Evolutionary conservation across 2,797 vertebrate species (phyloP).

Genomic region (Paramormyrops hopkinsi): DNA sequence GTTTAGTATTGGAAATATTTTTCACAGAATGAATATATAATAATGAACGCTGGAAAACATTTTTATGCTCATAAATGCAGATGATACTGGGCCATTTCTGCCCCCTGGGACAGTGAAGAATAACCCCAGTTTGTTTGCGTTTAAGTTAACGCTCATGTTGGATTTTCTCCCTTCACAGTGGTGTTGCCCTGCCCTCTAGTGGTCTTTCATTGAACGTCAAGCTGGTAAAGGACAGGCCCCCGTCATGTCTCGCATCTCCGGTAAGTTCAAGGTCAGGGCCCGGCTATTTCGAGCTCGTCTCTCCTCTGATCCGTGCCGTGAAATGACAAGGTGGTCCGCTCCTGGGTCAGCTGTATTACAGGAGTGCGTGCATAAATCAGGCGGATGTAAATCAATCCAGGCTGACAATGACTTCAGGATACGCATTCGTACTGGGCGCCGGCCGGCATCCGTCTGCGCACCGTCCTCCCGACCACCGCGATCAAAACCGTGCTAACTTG

Average conservation of each 20-base stretch:
- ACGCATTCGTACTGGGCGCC: conserved; percentile 77
- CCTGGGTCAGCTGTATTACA: conserved; percentile 87
- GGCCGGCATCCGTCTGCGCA: conserved; percentile 58
- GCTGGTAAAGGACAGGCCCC: conserved; percentile 36
- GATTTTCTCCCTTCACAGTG: conserved; percentile 55
- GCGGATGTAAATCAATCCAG: conserved; percentile 84
- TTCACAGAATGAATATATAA: not conserved
- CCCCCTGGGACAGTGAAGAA: not conserved
- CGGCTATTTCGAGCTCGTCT: conserved; percentile 89
- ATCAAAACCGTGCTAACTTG: conserved; percentile 68
- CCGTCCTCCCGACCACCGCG: conserved; percentile 14
- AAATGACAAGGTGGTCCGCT: conserved; percentile 93
- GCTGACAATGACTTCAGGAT: conserved; percentile 95
- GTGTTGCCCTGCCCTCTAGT: conserved; percentile 83
- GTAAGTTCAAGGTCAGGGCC: conserved; percentile 81
- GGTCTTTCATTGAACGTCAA: conserved; percentile 42
- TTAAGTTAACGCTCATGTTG: not conserved
- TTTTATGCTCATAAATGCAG: not conserved
- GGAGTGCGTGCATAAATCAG: conserved; percentile 75
- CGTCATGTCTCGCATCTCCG: conserved; percentile 60
- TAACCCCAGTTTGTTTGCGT: not conserved
- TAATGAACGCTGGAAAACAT: not conserved
- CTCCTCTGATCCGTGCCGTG: conserved; percentile 76
- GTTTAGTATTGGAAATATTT: not conserved
- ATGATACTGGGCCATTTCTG: not conserved